phyloP scores from a whole-genome alignment of 37 sponge, comb jelly and placozoan genomes.

The Haliclona indistincta region DNA sequence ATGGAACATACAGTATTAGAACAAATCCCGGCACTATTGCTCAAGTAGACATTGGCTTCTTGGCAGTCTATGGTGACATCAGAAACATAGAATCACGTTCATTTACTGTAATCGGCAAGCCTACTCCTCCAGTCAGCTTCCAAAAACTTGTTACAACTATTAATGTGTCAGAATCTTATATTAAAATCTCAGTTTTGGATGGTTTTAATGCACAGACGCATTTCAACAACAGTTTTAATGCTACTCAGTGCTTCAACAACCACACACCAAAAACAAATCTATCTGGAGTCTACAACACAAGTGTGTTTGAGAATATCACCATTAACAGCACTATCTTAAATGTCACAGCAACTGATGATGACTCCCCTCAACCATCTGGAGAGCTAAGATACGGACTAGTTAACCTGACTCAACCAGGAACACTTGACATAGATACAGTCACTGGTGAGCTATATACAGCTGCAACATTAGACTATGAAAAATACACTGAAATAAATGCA shows the following conservation, averaged over 20 bases:
- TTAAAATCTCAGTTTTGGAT: background rate
- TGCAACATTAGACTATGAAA: constrained; percentile 57
- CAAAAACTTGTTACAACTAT: constrained; percentile 4
- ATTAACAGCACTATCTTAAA: background rate
- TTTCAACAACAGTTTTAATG: constrained; percentile 59
- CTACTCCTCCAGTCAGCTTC: constrained; percentile 9
- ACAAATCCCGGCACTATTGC: constrained; percentile 43
- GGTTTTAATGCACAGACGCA: constrained; percentile 43
- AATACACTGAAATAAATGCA: constrained; percentile 13
- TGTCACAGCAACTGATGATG: constrained; percentile 57
- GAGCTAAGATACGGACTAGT: constrained; percentile 24
- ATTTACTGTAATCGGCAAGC: constrained; percentile 33
- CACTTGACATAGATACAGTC: constrained; percentile 37
- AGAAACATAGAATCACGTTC: background rate
- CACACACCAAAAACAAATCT: constrained; percentile 38
- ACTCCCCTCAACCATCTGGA: constrained; percentile 50
- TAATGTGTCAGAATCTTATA: background rate
- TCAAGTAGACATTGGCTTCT: constrained; percentile 50
- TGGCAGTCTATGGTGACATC: constrained; percentile 23
- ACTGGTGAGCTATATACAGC: constrained; percentile 39
- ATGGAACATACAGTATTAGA: constrained; percentile 37
- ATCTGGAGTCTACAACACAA: background rate
- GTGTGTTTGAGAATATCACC: too few relatives aligned
- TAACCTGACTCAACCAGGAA: constrained; percentile 22
- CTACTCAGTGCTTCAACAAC: constrained; percentile 48